Evolutionary conservation across 2,113 vertebrate species (phyloP).

Genomic region (Orcinus orca): DNA sequence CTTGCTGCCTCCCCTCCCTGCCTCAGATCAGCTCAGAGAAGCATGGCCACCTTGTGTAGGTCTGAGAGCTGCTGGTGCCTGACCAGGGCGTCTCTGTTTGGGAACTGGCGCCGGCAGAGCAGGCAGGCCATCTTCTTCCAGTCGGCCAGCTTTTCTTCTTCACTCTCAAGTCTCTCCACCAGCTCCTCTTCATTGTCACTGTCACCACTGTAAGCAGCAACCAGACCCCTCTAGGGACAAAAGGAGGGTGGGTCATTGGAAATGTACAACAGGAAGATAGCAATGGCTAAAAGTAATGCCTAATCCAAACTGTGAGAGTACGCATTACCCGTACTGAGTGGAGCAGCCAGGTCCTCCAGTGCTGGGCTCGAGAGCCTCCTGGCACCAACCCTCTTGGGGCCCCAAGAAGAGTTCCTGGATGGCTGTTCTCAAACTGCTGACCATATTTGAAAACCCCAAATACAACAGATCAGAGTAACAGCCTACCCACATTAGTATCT

Average conservation of each 20-base stretch:
- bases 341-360: neutral
- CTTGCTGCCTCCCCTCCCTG: neutral
- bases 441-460: neutral
- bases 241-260: neutral
- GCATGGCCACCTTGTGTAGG: slow-evolving; percentile 92
- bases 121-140: slow-evolving; percentile 98
- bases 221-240: slow-evolving; percentile 89
- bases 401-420: neutral
- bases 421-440: neutral
- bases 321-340: neutral
- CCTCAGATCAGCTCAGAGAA: neutral
- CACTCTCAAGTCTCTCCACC: slow-evolving; percentile 86
- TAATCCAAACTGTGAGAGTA: neutral
- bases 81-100: slow-evolving; percentile 93
- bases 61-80: slow-evolving; percentile 98
- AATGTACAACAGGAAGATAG: neutral
- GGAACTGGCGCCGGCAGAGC: slow-evolving; percentile 96
- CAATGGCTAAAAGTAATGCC: neutral
- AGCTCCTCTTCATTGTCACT: slow-evolving; percentile 96
- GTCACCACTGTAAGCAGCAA: slow-evolving; percentile 97
- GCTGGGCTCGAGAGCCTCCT: neutral
- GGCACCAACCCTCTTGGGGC: neutral
- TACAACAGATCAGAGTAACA: neutral
- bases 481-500: neutral
- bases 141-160: slow-evolving; percentile 94